Conservation (phyloP, 1,140 invertebrate species). For the Melipona quadrifasciata region DNA sequence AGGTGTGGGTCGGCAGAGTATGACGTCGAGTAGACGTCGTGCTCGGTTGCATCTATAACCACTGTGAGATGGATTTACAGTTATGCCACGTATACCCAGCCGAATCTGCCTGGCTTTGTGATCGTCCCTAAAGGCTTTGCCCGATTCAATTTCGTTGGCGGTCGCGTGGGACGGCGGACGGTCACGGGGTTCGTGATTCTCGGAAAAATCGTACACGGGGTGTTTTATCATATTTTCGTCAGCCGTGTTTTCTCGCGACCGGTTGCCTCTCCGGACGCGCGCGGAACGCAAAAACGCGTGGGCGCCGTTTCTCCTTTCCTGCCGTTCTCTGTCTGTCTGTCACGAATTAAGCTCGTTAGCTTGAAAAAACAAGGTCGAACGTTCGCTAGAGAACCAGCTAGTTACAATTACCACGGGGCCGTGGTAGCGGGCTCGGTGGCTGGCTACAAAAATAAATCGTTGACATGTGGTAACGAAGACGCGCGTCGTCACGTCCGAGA, state of each 20-base stretch:
- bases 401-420: slow-evolving; percentile 32
- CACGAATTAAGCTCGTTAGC: slow-evolving; percentile 41
- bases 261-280: not conserved
- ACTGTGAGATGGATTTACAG: slow-evolving; percentile 48
- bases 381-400: not conserved
- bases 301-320: not conserved
- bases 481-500: not conserved
- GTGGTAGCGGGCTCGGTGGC: not conserved
- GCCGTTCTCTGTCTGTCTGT: not conserved
- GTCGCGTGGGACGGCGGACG: not conserved
- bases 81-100: slow-evolving; percentile 39
- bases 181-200: too few relatives aligned
- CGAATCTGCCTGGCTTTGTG: not conserved
- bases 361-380: slow-evolving; percentile 39
- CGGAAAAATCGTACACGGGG: not conserved
- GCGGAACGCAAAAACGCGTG: not conserved
- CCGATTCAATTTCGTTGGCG: not conserved
- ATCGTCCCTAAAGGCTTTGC: not conserved
- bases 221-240: not conserved
- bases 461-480: slow-evolving; percentile 40
- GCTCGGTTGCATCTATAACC: slow-evolving; percentile 49
- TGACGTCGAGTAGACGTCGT: not conserved
- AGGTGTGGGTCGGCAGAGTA: slow-evolving; percentile 27
- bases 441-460: slow-evolving; percentile 60
- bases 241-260: too few relatives aligned